Conservation (phyloP, 2,888 invertebrate species). For the Meiosimyza decipiens region DNA sequence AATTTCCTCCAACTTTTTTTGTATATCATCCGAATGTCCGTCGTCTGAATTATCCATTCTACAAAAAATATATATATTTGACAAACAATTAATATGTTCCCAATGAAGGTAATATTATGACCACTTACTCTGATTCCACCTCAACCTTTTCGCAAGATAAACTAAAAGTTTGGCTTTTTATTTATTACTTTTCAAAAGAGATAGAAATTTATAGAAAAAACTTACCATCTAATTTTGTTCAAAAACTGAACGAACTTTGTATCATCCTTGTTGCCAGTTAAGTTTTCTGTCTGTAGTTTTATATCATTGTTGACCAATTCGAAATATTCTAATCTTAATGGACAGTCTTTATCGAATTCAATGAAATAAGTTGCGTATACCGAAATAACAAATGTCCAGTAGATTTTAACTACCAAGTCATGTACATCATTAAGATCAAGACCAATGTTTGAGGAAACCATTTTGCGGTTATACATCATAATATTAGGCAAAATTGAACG, state of each 20-base stretch:
- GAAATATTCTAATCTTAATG: constrained; percentile 56
- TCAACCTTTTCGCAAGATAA: constrained; percentile 58
- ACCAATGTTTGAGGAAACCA: constrained; percentile 59
- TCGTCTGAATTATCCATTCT: constrained; percentile 46
- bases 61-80: constrained; percentile 31
- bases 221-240: constrained; percentile 54
- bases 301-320: constrained; percentile 62
- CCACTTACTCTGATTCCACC: constrained; percentile 55
- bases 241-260: constrained; percentile 63
- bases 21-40: constrained; percentile 57
- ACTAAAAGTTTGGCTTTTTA: constrained; percentile 40
- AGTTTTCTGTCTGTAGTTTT: constrained; percentile 54
- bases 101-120: neutral
- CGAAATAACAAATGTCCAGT: constrained; percentile 65
- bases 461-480: constrained; percentile 63
- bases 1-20: constrained; percentile 58
- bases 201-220: neutral
- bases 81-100: neutral
- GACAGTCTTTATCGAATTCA: constrained; percentile 55
- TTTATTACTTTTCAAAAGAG: too few species aligned
- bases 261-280: constrained; percentile 60
- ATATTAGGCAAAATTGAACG: constrained; percentile 61
- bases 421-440: constrained; percentile 59
- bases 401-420: constrained; percentile 64
- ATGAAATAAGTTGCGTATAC: constrained; percentile 64